Evolutionary conservation across 2,888 invertebrate genomes (phyloP).

Genomic region (Sylvicola cinctus): DNA sequence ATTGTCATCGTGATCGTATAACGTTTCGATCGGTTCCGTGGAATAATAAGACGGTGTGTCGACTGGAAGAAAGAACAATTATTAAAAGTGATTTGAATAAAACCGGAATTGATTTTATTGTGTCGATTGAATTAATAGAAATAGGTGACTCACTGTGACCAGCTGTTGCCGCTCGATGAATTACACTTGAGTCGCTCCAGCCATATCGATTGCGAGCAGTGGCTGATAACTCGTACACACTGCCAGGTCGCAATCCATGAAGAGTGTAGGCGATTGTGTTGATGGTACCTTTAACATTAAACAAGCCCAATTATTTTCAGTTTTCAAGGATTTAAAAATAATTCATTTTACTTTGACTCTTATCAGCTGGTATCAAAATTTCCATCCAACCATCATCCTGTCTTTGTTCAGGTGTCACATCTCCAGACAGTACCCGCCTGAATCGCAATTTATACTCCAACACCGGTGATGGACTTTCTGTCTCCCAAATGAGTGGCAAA

Average conservation of each 20-base stretch:
- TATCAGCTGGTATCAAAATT: constrained; percentile 20
- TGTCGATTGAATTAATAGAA: no score
- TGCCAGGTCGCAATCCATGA: constrained; percentile 47
- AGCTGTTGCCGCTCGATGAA: constrained; percentile 55
- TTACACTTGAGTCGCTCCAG: constrained; percentile 61
- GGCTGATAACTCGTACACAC: constrained; percentile 56
- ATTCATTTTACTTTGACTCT: constrained; percentile 16
- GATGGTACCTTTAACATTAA: constrained; percentile 35
- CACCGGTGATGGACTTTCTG: constrained; percentile 60
- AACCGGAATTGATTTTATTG: no score
- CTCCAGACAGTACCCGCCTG: constrained; percentile 20
- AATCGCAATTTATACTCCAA: constrained; percentile 41
- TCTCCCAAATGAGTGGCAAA: constrained; percentile 65
- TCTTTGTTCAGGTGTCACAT: constrained; percentile 13
- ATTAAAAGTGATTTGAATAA: no score
- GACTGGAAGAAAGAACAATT: no score
- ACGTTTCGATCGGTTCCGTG: no score
- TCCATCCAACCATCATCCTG: constrained; percentile 17
- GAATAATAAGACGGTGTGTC: no score
- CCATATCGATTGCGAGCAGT: constrained; percentile 67
- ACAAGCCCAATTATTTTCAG: not conserved
- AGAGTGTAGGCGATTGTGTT: constrained; percentile 58
- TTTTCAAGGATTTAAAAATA: no score
- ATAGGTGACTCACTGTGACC: constrained; percentile 49
- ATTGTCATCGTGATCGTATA: no score